Percentiles rank a stretch among this genome's conserved stretches.
Conservation (phyloP, 2,113 vertebrate species). For the Sorex araneus region DNA sequence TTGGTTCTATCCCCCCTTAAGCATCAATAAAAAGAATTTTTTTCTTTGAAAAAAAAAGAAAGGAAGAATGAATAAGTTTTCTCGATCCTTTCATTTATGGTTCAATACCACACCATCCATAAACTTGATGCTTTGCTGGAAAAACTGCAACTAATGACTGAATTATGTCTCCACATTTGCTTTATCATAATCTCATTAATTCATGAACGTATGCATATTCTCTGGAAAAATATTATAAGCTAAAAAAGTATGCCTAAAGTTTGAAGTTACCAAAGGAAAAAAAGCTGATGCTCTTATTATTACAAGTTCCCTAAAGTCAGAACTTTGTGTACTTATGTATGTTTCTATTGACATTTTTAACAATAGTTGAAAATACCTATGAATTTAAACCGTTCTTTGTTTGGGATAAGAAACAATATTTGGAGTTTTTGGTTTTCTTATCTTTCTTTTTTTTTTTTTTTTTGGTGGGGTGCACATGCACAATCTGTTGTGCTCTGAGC, state of each 20-base stretch:
- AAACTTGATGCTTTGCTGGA: not conserved
- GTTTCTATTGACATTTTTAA: not conserved
- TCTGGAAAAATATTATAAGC: not conserved
- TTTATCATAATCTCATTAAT: not conserved
- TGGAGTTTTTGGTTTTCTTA: no score
- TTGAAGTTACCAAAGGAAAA: not conserved
- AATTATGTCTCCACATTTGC: not conserved
- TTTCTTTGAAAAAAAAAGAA: no score
- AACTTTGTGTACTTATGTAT: not conserved
- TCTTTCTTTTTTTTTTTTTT: no score
- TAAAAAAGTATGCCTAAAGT: not conserved
- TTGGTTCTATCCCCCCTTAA: no score
- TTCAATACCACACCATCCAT: not conserved
- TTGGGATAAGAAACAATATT: no score
- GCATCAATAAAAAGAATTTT: no score
- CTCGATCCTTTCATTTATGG: not conserved
- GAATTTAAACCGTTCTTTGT: not conserved
- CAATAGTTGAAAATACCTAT: not conserved
- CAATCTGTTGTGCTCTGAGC: no score
- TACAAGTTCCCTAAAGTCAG: not conserved
- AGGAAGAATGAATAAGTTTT: not conserved
- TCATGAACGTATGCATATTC: not conserved
- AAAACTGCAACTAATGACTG: not conserved
- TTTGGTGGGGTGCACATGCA: no score
- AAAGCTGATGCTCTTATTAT: not conserved